These are phyloP conservation scores for Lepidotrigona ventralis DNA, from an alignment of 1,140 invertebrate genomes.

Conservation along the genomic window DNA sequence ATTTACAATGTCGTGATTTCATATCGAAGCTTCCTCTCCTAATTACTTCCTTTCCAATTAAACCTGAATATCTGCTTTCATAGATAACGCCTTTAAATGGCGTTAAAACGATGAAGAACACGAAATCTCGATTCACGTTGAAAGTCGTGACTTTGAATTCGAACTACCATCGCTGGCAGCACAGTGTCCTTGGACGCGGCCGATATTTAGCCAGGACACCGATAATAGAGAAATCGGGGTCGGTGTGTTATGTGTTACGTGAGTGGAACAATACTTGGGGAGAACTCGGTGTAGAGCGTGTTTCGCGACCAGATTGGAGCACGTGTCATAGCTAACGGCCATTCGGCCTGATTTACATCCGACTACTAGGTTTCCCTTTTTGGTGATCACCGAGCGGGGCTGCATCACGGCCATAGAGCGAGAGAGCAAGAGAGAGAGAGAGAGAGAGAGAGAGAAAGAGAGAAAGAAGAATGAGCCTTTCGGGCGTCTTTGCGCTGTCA, in stretches of 20 bases:
- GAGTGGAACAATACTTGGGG: constrained; percentile 37
- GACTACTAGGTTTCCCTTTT: constrained; percentile 38
- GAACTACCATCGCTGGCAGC: background rate
- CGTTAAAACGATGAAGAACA: no score
- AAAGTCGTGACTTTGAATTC: no score
- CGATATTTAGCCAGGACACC: constrained; percentile 29
- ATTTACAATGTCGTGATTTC: no score
- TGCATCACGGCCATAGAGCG: background rate
- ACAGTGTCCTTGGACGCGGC: background rate
- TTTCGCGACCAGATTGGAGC: constrained; percentile 38
- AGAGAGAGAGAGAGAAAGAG: no score
- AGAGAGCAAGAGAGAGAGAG: no score
- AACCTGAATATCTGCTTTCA: no score
- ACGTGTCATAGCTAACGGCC: constrained; percentile 47
- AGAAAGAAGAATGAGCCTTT: background rate
- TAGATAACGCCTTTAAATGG: no score
- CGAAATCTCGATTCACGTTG: no score
- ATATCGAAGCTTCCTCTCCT: no score
- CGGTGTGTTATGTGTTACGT: background rate
- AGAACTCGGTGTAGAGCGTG: background rate
- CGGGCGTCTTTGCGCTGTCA: background rate
- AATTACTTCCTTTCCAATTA: no score
- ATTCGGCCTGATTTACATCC: constrained; percentile 52
- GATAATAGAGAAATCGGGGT: constrained; percentile 52
- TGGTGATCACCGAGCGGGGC: constrained; percentile 30